phyloP scores from a whole-genome alignment of 92 coral and sea anemone genomes.

The Porites divaricata region DNA sequence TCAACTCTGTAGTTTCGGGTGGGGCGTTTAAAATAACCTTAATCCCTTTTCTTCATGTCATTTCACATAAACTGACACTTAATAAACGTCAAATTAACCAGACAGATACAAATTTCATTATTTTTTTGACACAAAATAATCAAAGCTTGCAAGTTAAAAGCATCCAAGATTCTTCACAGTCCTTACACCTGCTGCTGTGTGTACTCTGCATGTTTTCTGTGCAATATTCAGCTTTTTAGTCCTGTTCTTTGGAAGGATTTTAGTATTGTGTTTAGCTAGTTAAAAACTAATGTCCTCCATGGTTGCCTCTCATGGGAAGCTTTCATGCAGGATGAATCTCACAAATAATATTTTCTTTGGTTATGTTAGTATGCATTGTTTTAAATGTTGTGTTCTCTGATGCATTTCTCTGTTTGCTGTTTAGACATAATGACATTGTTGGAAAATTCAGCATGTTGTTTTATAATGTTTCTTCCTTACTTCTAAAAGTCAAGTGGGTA shows the following conservation, averaged over 20 bases:
- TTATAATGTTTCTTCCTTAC: too few relatives aligned
- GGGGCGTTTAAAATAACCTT: conserved; percentile 15
- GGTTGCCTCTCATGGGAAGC: background rate
- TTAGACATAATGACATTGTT: background rate
- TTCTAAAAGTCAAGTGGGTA: too few relatives aligned
- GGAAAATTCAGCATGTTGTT: background rate
- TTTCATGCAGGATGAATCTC: background rate
- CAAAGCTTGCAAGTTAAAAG: background rate
- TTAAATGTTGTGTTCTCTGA: background rate
- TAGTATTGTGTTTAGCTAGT: background rate
- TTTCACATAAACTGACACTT: background rate
- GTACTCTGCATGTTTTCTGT: conserved; percentile 4
- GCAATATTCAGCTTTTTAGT: conserved; percentile 6
- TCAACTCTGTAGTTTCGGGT: conserved; percentile 6
- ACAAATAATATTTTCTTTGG: background rate
- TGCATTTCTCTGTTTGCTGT: background rate
- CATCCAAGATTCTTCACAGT: background rate
- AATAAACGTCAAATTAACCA: background rate
- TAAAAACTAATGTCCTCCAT: background rate
- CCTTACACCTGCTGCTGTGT: conserved; percentile 37
- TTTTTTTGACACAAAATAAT: background rate
- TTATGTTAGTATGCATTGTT: background rate
- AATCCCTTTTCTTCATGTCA: background rate
- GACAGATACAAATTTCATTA: background rate
- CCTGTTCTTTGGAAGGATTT: background rate